Conservation (phyloP, 2,113 vertebrate species). For the Pollachius pollachius region DNA sequence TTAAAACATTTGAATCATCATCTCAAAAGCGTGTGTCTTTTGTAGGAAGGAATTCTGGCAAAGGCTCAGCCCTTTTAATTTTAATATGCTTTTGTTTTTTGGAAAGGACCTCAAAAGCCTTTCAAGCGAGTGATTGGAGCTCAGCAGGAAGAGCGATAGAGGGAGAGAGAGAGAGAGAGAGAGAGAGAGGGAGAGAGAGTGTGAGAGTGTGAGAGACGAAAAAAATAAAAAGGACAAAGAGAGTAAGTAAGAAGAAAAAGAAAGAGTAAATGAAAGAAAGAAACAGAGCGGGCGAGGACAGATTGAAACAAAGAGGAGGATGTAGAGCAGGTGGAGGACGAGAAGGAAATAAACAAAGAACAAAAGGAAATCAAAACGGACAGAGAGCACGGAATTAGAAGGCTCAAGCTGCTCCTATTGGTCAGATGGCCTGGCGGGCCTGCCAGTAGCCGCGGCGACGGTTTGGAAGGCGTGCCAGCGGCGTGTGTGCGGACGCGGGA, state of each 20-base stretch:
- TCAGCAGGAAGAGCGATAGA: constrained; percentile 48
- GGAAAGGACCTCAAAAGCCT: constrained; percentile 44
- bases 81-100: constrained; percentile 27
- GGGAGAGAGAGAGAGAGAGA: constrained; percentile 14
- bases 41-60: constrained; percentile 34
- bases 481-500: not conserved
- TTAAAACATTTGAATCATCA: not conserved
- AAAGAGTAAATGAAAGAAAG: constrained; percentile 1
- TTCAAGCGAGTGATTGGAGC: constrained; percentile 65
- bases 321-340: not conserved
- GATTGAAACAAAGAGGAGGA: not conserved
- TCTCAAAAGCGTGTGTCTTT: constrained; percentile 29
- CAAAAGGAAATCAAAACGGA: constrained; percentile 8
- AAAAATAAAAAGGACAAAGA: constrained; percentile 5
- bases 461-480: too few species aligned
- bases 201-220: not conserved
- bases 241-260: constrained; percentile 13
- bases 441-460: constrained; percentile 23
- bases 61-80: constrained; percentile 30
- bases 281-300: constrained; percentile 1
- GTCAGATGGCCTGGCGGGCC: constrained; percentile 57
- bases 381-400: constrained; percentile 36
- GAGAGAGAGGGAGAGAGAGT: constrained; percentile 7
- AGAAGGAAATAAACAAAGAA: constrained; percentile 16
- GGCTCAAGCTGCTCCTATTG: constrained; percentile 64